phyloP scores from a whole-genome alignment of 2,797 vertebrate species.

The Sternotherus odoratus region DNA sequence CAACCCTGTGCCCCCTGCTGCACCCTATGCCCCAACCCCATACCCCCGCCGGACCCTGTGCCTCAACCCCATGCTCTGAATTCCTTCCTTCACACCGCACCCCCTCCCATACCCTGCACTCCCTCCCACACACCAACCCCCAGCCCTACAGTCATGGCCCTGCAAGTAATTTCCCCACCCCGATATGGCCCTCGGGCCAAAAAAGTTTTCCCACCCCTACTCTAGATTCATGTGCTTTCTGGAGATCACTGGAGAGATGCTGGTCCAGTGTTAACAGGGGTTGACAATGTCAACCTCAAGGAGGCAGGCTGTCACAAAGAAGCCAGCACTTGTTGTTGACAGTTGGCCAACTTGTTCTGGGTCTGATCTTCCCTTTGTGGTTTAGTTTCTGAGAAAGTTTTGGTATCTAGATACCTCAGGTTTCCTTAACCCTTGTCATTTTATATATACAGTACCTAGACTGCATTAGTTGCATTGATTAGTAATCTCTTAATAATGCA shows the following conservation, averaged over 20 bases:
- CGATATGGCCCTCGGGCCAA: too few species aligned
- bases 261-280: background rate
- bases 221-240: background rate
- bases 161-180: too few species aligned
- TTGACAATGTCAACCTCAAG: background rate
- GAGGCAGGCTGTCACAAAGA: background rate
- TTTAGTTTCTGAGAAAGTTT: background rate
- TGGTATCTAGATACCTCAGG: background rate
- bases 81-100: too few species aligned
- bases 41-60: too few species aligned
- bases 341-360: background rate
- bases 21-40: too few species aligned
- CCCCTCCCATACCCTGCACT: too few species aligned
- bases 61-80: too few species aligned
- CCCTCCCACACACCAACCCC: too few species aligned
- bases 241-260: background rate
- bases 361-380: background rate
- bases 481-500: background rate
- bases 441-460: background rate
- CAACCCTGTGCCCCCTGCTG: too few species aligned
- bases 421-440: background rate
- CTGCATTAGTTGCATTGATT: background rate
- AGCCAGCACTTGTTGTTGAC: background rate
- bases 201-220: too few species aligned
- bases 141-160: too few species aligned